Evolutionary conservation across 2,888 invertebrate genomes (phyloP), one percentile per base, ranked within the genome.

Genomic region (Megalurothrips usitatus): DNA sequence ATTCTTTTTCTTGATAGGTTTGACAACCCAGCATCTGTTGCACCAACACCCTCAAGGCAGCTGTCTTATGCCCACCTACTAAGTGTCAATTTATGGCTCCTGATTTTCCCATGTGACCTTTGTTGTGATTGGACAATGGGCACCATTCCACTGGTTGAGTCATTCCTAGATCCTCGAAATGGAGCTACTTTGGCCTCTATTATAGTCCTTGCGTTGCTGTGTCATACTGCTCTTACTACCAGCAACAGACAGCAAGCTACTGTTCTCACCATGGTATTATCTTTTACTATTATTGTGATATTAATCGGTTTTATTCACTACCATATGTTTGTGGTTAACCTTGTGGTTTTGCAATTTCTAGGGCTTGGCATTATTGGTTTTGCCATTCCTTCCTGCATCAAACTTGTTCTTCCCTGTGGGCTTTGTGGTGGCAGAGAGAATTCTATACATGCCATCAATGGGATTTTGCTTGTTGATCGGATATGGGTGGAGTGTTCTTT

Each of bases 111-210:
- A 1, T 94, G 94, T 84, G 92, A 94, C 84, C 90, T 98, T 81
- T 98, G 98, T 89, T 98, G 98, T 88, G 98, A 98, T 89, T 98
- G 98, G 98, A 98, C 98, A 79, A 98, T 98, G 98, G 98, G 96
- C 81, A 96, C 96, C 11, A 93, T 98, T 82, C 95, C 97, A 0
- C 88, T 98, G 81, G 90, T 98, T 79, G 92, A 93, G 84, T 92
- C 94, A 63, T 90, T 96, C 86, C 86, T 90, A 9, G 98, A 98
- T 88, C 88, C 90, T 0, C 90, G 98, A 78, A 97, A 97, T 88
- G 84, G 96, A 79, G 92, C 92, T 23, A 97, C 97, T 0, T 80
- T 96, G 43, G 88, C 90, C 0, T 90, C 94, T 75, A 94, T 93
- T 84, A 86, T 89, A 0, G 89, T 89, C 75, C 87, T 94, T 48